phyloP scores from a whole-genome alignment of 2,888 invertebrate genomes.

The Pammene aurita region DNA sequence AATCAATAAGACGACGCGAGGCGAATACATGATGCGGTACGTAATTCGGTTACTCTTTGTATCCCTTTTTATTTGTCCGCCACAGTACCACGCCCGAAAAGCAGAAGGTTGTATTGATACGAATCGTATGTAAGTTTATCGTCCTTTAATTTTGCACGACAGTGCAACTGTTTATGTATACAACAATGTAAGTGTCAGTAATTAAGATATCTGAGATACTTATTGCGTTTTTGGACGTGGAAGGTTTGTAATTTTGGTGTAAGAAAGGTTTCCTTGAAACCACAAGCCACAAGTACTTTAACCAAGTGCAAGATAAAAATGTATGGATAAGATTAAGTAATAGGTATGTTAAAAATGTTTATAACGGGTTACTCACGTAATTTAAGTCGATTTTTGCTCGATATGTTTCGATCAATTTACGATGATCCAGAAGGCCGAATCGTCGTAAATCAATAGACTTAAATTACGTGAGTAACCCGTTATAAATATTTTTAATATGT shows the following conservation, averaged over 20 bases:
- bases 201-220: conserved; percentile 37
- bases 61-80: conserved; percentile 32
- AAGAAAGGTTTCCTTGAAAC: not conserved
- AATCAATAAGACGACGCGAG: conserved; percentile 33
- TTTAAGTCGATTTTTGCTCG: too few species aligned
- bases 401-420: too few species aligned
- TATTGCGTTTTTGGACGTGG: conserved; percentile 17
- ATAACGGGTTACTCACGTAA: too few species aligned
- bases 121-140: not conserved
- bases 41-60: conserved; percentile 36
- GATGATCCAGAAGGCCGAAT: too few species aligned
- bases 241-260: conserved; percentile 20
- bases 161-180: not conserved
- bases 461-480: too few species aligned
- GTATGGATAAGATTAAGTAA: not conserved
- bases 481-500: too few species aligned
- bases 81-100: not conserved
- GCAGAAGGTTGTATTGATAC: not conserved
- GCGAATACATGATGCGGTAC: conserved; percentile 28
- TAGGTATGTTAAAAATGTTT: too few species aligned
- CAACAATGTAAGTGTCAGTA: conserved; percentile 22
- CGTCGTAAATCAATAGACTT: too few species aligned
- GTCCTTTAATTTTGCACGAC: conserved; percentile 11
- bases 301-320: not conserved
- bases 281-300: not conserved